These are phyloP conservation scores for Himantopus leucocephalus DNA, from an alignment of 2,113 vertebrate species.

Conservation along the genomic window DNA sequence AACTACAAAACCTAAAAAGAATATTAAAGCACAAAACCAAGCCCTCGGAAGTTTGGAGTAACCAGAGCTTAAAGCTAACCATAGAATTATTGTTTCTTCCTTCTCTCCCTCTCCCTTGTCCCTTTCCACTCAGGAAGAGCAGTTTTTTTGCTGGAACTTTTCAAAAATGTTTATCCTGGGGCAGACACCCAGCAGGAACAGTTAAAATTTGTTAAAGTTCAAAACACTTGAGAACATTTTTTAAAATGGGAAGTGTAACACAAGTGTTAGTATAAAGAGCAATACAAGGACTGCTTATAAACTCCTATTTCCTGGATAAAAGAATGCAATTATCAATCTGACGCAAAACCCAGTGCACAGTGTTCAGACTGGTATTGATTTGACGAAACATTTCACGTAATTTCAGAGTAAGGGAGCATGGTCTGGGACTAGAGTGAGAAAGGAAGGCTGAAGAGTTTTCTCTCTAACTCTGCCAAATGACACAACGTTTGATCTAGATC, in stretches of 20 bases:
- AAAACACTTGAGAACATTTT: neutral
- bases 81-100: neutral
- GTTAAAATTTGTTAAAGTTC: neutral
- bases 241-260: neutral
- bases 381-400: neutral
- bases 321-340: neutral
- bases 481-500: neutral
- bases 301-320: neutral
- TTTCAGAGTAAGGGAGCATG: neutral
- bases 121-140: neutral
- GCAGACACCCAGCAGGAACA: neutral
- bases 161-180: neutral
- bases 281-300: neutral
- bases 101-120: neutral
- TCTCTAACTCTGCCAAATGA: neutral
- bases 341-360: neutral
- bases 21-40: neutral
- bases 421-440: neutral
- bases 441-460: neutral
- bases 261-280: neutral
- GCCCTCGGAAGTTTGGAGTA: neutral
- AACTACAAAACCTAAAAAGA: neutral
- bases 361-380: neutral
- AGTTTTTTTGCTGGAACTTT: neutral
- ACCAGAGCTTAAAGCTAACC: neutral